phyloP scores from a whole-genome alignment of 2,797 vertebrate genomes.

The Gambelia wislizenii region DNA sequence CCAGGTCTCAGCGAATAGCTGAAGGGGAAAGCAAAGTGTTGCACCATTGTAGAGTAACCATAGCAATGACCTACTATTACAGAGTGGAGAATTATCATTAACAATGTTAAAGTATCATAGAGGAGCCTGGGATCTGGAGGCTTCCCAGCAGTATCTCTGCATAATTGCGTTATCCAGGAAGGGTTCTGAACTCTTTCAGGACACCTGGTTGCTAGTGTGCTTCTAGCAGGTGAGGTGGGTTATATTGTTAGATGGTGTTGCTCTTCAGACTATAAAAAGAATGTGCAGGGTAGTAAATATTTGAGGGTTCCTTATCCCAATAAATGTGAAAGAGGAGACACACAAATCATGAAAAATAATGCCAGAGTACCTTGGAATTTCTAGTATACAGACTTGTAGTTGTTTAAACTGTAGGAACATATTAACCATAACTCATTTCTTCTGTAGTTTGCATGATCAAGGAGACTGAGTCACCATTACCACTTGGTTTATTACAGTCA shows the following conservation, averaged over 20 bases:
- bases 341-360: background rate
- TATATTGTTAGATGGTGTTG: conserved; percentile 37
- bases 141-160: conserved; percentile 72
- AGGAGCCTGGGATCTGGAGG: conserved; percentile 72
- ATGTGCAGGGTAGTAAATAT: background rate
- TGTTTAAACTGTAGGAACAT: background rate
- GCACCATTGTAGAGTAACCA: conserved; percentile 86
- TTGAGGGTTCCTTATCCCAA: background rate
- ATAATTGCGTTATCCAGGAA: conserved; percentile 69
- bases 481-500: background rate
- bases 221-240: background rate
- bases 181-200: conserved; percentile 61
- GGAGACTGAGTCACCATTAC: background rate
- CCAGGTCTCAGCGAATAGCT: conserved; percentile 83
- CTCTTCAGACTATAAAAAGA: conserved; percentile 38
- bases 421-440: background rate
- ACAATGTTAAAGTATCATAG: conserved; percentile 83
- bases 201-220: conserved; percentile 39
- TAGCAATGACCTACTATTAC: conserved; percentile 87
- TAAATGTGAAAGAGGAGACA: background rate
- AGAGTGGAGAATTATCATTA: conserved; percentile 87
- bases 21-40: conserved; percentile 84
- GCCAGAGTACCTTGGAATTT: background rate
- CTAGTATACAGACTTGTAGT: background rate
- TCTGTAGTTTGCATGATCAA: background rate